Evolutionary conservation across 2,113 vertebrate species (phyloP).

Genomic region (Mixornis gularis): DNA sequence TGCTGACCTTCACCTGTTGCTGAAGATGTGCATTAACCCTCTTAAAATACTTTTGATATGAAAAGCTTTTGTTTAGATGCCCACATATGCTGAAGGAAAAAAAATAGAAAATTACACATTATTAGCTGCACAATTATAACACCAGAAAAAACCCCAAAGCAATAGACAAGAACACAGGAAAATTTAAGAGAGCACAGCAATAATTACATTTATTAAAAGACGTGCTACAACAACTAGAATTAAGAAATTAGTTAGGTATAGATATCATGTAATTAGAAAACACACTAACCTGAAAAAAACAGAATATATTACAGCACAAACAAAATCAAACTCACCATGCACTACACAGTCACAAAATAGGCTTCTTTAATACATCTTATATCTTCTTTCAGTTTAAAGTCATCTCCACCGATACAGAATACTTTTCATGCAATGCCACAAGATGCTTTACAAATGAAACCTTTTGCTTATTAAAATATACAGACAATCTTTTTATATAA

Average conservation of each 20-base stretch:
- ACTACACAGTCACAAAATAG: slow-evolving; percentile 80
- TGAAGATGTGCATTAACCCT: not conserved
- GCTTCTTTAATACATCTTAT: slow-evolving; percentile 77
- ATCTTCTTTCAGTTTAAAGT: slow-evolving; percentile 80
- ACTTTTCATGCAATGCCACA: slow-evolving; percentile 67
- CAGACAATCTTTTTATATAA: slow-evolving; percentile 77
- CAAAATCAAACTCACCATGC: slow-evolving; percentile 76
- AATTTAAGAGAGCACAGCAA: slow-evolving; percentile 71
- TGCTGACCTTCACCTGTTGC: not conserved
- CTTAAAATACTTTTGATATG: not conserved
- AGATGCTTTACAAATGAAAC: slow-evolving; percentile 80
- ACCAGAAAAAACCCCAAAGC: slow-evolving; percentile 44
- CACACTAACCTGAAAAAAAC: slow-evolving; percentile 65
- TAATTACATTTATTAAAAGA: slow-evolving; percentile 84
- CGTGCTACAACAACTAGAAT: slow-evolving; percentile 79
- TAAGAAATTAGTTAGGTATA: slow-evolving; percentile 71
- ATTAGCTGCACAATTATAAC: slow-evolving; percentile 46
- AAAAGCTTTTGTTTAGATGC: slow-evolving; percentile 26
- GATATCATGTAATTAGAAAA: slow-evolving; percentile 70
- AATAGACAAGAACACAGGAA: slow-evolving; percentile 75
- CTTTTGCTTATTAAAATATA: slow-evolving; percentile 84
- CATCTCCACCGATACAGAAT: slow-evolving; percentile 72
- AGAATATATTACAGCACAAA: slow-evolving; percentile 72
- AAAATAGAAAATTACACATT: not conserved
- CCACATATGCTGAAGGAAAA: not conserved